A percentile compares a stretch with the other conserved stretches of the same genome.
phyloP scores from a whole-genome alignment of 1,140 invertebrate genomes.

The Aleiodes sp. region DNA sequence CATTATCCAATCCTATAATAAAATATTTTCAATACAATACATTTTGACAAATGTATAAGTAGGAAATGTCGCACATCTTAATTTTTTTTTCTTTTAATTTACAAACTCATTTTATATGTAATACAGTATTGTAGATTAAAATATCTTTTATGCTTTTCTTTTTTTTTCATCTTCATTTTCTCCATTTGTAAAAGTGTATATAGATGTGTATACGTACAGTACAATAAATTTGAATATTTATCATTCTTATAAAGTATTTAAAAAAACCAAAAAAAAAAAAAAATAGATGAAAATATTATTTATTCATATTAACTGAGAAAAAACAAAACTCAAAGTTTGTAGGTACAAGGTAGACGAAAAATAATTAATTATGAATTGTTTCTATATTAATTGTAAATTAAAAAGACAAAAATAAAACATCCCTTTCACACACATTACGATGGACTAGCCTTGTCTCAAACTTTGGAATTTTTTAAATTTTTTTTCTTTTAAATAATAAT shows the following conservation, averaged over 20 bases:
- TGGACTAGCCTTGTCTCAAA: conserved; percentile 58
- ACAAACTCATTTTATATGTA: conserved; percentile 37
- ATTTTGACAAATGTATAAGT: conserved; percentile 56
- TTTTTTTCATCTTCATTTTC: conserved; percentile 38
- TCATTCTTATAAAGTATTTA: conserved; percentile 53
- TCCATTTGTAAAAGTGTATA: conserved; percentile 60
- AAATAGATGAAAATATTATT: too few relatives aligned
- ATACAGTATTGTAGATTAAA: conserved; percentile 60
- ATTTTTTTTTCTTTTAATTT: conserved; percentile 46
- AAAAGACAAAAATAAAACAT: conserved; percentile 48
- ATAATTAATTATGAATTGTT: conserved; percentile 6
- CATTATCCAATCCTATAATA: conserved; percentile 56
- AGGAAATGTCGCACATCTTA: conserved; percentile 56
- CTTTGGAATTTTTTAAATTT: conserved; percentile 47
- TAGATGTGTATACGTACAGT: conserved; percentile 60
- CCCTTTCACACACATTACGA: conserved; percentile 45
- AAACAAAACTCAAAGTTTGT: conserved; percentile 39
- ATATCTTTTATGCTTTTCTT: conserved; percentile 45
- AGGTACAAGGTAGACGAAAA: conserved; percentile 62
- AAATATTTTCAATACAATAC: conserved; percentile 57
- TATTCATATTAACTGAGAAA: background rate
- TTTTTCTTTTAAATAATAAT: background rate
- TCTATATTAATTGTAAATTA: conserved; percentile 41
- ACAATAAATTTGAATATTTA: conserved; percentile 57
- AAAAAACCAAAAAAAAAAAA: background rate